Evolutionary conservation across 2,797 vertebrate genomes (phyloP), one percentile per base, ranked within the genome.

Genomic region (Scolopax bukidnonensis): DNA sequence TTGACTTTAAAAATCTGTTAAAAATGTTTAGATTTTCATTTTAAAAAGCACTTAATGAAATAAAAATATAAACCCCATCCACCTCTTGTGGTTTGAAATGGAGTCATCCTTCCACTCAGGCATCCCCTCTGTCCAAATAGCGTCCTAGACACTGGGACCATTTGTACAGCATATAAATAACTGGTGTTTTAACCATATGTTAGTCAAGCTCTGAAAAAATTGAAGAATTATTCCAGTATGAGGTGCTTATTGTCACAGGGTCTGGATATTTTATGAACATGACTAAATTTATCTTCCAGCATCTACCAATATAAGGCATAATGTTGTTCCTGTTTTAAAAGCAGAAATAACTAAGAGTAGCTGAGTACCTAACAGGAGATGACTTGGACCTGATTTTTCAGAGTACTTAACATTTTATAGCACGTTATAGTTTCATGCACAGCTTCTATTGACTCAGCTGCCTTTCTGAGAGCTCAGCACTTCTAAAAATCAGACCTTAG

Each of bases 361-460:
- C 20, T 73, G 50, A 71, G 30, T 67, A 45, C 30, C 51, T 85
- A 79, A 83, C 9, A 83, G 24, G 56, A 83, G 64, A 70, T 6
- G 23, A 57, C 43, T 65, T 75, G 73, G 71, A 93, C 51, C 24
- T 28, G 48, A 77, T 54, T 73, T 92, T 91, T 43, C 69, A 1
- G 68, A 85, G 43, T 74, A 43, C 28, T 65, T 73, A 93, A 87
- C 4, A 67, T 94, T 96, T 94, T 95, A 91, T 50, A 84, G 79
- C 43, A 59, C 28, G 15, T 41, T 93, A 47, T 6, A 89, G 27
- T 85, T 93, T 87, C 84, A 71, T 16, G 36, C 56, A 64, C 17
- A 70, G 38, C 45, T 85, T 83, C 36, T 95, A 65, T 89, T 96
- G 87, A 91, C 64, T 91, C 91, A 95, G 91, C 87, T 96, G 93